Percentiles rank a stretch among this genome's conserved stretches.
Evolutionary conservation across 2,797 vertebrate species (phyloP).

Genomic region (Taenioides sp.): DNA sequence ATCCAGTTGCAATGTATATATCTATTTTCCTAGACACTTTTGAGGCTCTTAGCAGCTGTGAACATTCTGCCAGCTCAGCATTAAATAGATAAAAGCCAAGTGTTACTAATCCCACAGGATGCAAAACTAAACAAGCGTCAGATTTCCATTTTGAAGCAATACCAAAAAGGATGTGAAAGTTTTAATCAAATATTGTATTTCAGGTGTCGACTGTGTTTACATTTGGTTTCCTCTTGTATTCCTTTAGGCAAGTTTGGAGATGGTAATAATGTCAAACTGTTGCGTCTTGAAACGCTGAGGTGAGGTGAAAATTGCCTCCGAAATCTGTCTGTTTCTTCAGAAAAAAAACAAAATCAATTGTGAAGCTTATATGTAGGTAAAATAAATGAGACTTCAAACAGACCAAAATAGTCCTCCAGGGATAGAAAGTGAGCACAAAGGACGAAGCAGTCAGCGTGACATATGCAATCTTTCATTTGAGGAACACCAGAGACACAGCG

Average conservation of each 20-base stretch:
- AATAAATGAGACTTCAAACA: constrained; percentile 82
- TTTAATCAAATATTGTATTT: constrained; percentile 75
- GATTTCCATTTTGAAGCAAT: constrained; percentile 73
- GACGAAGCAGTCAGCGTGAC: constrained; percentile 61
- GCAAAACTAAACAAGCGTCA: constrained; percentile 70
- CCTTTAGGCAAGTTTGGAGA: constrained; percentile 65
- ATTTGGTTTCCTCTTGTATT: constrained; percentile 66
- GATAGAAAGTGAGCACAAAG: constrained; percentile 66
- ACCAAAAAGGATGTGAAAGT: constrained; percentile 67
- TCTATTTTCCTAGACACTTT: constrained; percentile 30
- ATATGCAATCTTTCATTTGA: constrained; percentile 64
- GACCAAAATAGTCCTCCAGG: constrained; percentile 67
- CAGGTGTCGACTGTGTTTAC: constrained; percentile 75
- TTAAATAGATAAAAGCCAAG: constrained; percentile 68
- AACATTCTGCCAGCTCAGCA: constrained; percentile 50
- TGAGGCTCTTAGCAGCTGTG: constrained; percentile 60
- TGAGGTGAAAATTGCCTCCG: constrained; percentile 59
- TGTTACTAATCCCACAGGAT: constrained; percentile 59
- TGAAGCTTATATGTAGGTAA: constrained; percentile 75
- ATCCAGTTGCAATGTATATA: constrained; percentile 9
- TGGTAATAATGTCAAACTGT: constrained; percentile 69
- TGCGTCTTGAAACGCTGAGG: constrained; percentile 61
- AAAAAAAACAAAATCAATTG: constrained; percentile 74
- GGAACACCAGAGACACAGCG: constrained; percentile 44
- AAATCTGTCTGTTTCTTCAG: constrained; percentile 64